phyloP scores from a whole-genome alignment of 1,140 invertebrate species.

The Tribolium madens region DNA sequence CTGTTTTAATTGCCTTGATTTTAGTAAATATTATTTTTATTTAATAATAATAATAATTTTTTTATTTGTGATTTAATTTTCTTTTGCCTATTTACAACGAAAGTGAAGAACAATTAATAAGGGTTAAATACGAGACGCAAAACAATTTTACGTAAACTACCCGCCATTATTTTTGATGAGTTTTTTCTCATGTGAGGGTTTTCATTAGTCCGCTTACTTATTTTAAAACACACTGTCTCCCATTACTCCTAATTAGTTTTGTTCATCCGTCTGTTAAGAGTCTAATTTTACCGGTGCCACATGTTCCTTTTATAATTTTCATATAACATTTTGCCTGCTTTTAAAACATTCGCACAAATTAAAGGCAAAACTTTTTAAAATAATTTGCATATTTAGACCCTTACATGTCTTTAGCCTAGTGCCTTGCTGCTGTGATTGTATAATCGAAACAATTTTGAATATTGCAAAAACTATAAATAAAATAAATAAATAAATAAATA shows the following conservation, averaged over 20 bases:
- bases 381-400: slow-evolving; percentile 14
- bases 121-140: not conserved
- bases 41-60: too few species aligned
- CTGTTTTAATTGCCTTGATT: too few species aligned
- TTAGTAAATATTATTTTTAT: too few species aligned
- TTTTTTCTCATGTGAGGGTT: slow-evolving; percentile 43
- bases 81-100: too few species aligned
- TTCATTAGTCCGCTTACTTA: slow-evolving; percentile 44
- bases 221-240: slow-evolving; percentile 41
- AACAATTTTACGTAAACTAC: slow-evolving; percentile 36
- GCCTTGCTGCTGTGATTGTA: not conserved
- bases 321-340: slow-evolving; percentile 41
- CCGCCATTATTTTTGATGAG: slow-evolving; percentile 32
- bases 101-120: not conserved
- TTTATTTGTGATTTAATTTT: too few species aligned
- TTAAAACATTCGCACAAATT: slow-evolving; percentile 43
- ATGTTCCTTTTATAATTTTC: slow-evolving; percentile 44
- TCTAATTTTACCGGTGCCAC: slow-evolving; percentile 41
- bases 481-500: not conserved
- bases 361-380: slow-evolving; percentile 40
- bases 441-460: not conserved
- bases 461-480: not conserved
- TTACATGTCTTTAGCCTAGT: not conserved
- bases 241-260: slow-evolving; percentile 48
- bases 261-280: slow-evolving; percentile 47